Evolutionary conservation across 2,113 vertebrate genomes (phyloP).

Genomic region (Heteronetta atricapilla): DNA sequence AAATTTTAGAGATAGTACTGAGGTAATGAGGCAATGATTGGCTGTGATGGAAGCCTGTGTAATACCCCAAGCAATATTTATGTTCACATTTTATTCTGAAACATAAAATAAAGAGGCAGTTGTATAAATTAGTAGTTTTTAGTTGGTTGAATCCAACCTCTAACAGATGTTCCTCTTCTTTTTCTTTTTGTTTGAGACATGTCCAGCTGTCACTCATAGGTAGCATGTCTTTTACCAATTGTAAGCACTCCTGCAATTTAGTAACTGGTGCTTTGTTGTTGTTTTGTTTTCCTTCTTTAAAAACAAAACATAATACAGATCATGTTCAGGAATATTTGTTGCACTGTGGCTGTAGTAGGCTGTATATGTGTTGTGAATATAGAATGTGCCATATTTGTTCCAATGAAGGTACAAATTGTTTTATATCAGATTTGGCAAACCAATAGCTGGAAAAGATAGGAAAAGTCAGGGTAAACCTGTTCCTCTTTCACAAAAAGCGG

Average conservation of each 20-base stretch:
- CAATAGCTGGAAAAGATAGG: background rate
- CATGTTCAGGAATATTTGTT: background rate
- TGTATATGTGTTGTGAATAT: background rate
- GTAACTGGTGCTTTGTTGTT: background rate
- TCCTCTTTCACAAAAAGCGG: background rate
- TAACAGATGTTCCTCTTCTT: background rate
- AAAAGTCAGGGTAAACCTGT: background rate
- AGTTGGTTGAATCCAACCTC: background rate
- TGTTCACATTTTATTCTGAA: background rate
- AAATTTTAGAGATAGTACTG: background rate
- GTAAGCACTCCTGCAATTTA: background rate
- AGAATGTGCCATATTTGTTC: background rate
- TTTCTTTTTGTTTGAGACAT: background rate
- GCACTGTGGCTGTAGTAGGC: background rate
- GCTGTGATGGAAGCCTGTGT: background rate
- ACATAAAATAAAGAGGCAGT: background rate
- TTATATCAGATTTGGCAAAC: background rate
- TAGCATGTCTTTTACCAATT: background rate
- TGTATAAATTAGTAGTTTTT: background rate
- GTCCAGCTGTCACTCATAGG: accelerated
- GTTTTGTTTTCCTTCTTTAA: no score
- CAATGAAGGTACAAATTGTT: background rate
- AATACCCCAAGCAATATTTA: background rate
- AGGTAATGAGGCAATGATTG: background rate
- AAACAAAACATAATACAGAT: background rate